Evolutionary conservation across 64 coral and sea anemone species (phyloP), one percentile per base, ranked within the genome.

Genomic region (Actinia tenebrosa): DNA sequence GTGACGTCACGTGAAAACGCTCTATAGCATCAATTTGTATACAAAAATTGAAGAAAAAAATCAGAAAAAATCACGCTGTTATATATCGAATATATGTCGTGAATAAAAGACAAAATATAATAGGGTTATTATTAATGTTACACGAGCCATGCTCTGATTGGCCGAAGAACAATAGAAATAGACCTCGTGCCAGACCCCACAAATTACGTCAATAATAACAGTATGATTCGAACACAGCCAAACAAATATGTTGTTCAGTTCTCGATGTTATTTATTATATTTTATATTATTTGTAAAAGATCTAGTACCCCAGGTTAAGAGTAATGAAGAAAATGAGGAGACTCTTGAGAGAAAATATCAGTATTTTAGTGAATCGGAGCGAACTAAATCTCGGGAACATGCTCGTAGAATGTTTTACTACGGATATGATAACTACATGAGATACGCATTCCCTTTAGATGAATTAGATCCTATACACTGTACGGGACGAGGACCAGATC

Each of bases 381-480:
- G 97, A 25, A 56, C 95, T 10, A 93, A 92, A 86, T 87, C 94
- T 78, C 88, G 97, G 19, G 97, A 99, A 80, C 83, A 92, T 64
- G 97, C 97, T 13, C 94, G 79, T 53, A 87, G 89, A 56, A 99
- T 99, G 93, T 99, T 99, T 85, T 95, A 99, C 45, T 91, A 92
- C 83, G 97, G 93, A 44, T 99, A 99, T 60, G 93, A 99, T 23
- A 99, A 84, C 56, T 99, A 99, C 78, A 99, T 99, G 87, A 95
- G 89, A 61, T 99, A 93, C 89, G 97, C 97, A 55, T 99, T 95
- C 78, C 97, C 97, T 25, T 90, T 84, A 20, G 97, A 99, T 78
- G 97, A 99, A 79, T 86, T 99, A 52, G 97, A 99, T 83, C 97
- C 97, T 22, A 99, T 99, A 77, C 97, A 99, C 37, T 99, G 97